phyloP scores from a whole-genome alignment of 1,140 invertebrate species.

The Drosophila prosaltans region DNA sequence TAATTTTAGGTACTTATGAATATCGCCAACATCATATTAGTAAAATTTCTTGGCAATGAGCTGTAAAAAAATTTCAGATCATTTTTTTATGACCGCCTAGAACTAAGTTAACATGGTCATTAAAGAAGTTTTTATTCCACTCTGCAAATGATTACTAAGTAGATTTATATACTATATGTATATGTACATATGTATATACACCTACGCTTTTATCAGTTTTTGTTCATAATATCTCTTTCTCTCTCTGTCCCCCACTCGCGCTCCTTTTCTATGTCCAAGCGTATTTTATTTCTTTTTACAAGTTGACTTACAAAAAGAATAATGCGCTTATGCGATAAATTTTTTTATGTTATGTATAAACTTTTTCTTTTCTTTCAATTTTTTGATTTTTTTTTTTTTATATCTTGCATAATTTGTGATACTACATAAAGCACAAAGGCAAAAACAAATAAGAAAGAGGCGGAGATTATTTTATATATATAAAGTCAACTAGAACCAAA shows the following conservation, averaged over 20 bases:
- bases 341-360: conserved; percentile 58
- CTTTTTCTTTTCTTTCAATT: conserved; percentile 35
- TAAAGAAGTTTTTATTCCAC: conserved; percentile 43
- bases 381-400: background rate
- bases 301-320: conserved; percentile 38
- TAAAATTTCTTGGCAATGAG: background rate
- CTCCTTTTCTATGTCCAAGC: conserved; percentile 22
- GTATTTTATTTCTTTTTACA: conserved; percentile 41
- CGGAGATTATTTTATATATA: conserved; percentile 14
- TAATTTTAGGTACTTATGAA: background rate
- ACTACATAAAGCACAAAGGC: conserved; percentile 50
- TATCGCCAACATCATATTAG: background rate
- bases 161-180: conserved; percentile 31
- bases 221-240: background rate
- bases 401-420: conserved; percentile 41
- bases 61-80: background rate
- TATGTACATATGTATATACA: conserved; percentile 28
- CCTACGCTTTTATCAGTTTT: background rate
- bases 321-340: conserved; percentile 55
- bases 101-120: conserved; percentile 33
- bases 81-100: conserved; percentile 36
- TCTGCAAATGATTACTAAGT: conserved; percentile 26
- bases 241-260: background rate
- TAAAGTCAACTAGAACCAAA: conserved; percentile 42
- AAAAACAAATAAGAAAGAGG: background rate